Evolutionary conservation across 2,888 invertebrate genomes (phyloP).

Genomic region (Nomada ruficornis): DNA sequence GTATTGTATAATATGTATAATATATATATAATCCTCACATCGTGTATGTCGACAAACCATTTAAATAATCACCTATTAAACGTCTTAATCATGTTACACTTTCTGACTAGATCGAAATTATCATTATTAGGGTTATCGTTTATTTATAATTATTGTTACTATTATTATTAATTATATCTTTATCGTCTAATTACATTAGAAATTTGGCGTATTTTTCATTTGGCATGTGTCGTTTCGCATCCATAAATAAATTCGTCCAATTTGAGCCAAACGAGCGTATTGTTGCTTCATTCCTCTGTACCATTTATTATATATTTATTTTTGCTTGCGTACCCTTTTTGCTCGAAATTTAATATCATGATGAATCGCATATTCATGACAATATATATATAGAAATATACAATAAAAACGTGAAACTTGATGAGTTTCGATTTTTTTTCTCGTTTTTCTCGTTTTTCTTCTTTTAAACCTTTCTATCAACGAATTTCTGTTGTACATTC

Average conservation of each 20-base stretch:
- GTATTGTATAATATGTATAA: constrained; percentile 43
- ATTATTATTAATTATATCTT: constrained; percentile 44
- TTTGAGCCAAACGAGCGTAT: constrained; percentile 55
- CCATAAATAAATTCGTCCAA: constrained; percentile 53
- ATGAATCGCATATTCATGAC: constrained; percentile 13
- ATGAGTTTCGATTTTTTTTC: not conserved
- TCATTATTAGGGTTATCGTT: constrained; percentile 59
- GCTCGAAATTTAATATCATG: constrained; percentile 14
- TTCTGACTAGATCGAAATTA: constrained; percentile 48
- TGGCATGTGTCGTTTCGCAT: constrained; percentile 57
- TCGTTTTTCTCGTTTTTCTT: not conserved
- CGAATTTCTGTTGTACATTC: constrained; percentile 3
- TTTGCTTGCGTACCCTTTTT: not conserved
- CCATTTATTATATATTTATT: not conserved
- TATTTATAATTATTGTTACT: constrained; percentile 27
- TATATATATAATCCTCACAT: constrained; percentile 51
- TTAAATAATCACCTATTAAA: constrained; percentile 43
- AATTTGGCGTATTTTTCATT: constrained; percentile 63
- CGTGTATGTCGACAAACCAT: constrained; percentile 47
- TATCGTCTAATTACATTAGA: constrained; percentile 54
- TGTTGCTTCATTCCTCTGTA: not conserved
- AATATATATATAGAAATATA: constrained; percentile 31
- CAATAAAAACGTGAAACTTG: constrained; percentile 28
- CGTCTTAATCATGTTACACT: constrained; percentile 32
- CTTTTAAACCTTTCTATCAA: not conserved